Conservation (phyloP, 2,888 invertebrate species). For the Zhuqinia jingwanae region DNA sequence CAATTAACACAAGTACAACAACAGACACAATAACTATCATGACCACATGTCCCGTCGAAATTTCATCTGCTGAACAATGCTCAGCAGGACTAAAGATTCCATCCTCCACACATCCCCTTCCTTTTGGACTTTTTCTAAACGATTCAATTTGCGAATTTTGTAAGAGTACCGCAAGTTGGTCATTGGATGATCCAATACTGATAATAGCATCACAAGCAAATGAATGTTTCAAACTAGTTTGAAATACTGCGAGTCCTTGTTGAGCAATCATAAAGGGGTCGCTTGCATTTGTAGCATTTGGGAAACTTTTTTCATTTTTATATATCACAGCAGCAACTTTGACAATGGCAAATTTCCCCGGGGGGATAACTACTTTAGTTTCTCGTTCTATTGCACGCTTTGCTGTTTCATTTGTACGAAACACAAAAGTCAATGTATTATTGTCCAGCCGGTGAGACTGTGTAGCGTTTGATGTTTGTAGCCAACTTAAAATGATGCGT, state of each 20-base stretch:
- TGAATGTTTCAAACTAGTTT: constrained; percentile 50
- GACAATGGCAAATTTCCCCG: constrained; percentile 50
- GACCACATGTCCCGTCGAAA: constrained; percentile 55
- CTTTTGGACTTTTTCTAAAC: background rate
- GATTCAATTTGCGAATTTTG: constrained; percentile 52
- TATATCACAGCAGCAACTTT: constrained; percentile 37
- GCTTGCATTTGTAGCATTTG: constrained; percentile 33
- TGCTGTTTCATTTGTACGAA: constrained; percentile 39
- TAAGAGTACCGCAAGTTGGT: background rate
- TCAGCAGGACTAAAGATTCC: constrained; percentile 40
- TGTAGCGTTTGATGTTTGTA: background rate
- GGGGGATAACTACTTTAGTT: constrained; percentile 8
- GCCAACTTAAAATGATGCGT: constrained; percentile 18
- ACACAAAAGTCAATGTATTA: constrained; percentile 44
- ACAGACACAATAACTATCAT: constrained; percentile 45
- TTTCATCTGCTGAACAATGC: constrained; percentile 59
- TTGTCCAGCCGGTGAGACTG: constrained; percentile 1
- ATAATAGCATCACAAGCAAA: constrained; percentile 48
- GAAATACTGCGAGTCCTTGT: constrained; percentile 1
- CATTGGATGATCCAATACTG: constrained; percentile 3
- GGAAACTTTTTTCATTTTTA: constrained; percentile 35
- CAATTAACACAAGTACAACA: constrained; percentile 47
- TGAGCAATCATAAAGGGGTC: background rate
- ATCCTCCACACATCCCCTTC: background rate
- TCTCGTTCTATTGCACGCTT: background rate